A percentile compares a stretch with the other conserved stretches of the same genome.
These are phyloP conservation scores for Drosophila littoralis DNA, from an alignment of 1,140 invertebrate species.

Conservation along the genomic window DNA sequence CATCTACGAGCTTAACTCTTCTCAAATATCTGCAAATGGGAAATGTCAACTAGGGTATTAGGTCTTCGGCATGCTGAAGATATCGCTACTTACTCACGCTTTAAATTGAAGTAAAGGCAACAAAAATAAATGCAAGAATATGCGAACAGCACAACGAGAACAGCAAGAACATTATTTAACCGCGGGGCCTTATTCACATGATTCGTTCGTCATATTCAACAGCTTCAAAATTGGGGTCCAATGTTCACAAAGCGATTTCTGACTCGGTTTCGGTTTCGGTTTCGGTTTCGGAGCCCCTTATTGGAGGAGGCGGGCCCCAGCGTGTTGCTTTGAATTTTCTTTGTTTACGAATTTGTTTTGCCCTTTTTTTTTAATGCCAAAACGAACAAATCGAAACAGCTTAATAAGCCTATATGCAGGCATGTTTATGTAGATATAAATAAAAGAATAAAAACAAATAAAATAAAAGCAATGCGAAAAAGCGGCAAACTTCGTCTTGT, in stretches of 20 bases:
- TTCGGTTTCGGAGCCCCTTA: constrained; percentile 14
- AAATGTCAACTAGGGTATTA: no score
- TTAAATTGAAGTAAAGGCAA: neutral
- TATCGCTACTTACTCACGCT: neutral
- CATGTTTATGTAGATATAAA: neutral
- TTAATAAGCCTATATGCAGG: constrained; percentile 5
- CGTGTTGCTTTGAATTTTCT: constrained; percentile 18
- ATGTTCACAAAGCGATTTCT: constrained; percentile 32
- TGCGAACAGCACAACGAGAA: constrained; percentile 1
- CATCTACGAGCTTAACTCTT: no score
- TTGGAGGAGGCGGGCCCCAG: neutral
- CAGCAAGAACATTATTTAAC: neutral
- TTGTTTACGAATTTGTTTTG: constrained; percentile 30
- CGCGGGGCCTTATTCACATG: neutral
- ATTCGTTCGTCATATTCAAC: constrained; percentile 7
- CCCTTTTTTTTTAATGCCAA: constrained; percentile 18
- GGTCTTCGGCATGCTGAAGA: no score
- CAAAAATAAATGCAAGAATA: neutral
- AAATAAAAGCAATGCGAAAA: no score
- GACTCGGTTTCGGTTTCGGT: constrained; percentile 19
- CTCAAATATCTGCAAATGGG: no score
- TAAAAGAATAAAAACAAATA: neutral
- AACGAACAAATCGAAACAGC: constrained; percentile 1
- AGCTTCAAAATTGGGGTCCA: constrained; percentile 14
- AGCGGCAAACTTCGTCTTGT: no score